Conservation (phyloP, 1,140 invertebrate genomes). For the Copidosoma floridanum region DNA sequence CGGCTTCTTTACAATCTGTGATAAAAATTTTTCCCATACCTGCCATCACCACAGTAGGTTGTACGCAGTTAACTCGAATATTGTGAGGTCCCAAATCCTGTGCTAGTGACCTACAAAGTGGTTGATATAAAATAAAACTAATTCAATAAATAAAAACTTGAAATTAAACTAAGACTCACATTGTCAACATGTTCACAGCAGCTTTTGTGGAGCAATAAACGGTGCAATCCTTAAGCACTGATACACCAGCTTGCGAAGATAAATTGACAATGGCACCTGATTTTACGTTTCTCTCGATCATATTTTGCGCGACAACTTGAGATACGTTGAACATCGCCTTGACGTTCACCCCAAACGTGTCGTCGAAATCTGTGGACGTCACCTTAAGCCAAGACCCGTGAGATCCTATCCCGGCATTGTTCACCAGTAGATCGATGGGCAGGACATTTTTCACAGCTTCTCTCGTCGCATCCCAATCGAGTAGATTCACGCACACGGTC, state of each 20-base stretch:
- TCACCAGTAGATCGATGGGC: constrained; percentile 75
- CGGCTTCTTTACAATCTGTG: constrained; percentile 74
- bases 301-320: constrained; percentile 71
- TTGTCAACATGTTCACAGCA: constrained; percentile 66
- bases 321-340: constrained; percentile 82
- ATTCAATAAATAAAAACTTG: neutral
- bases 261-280: constrained; percentile 85
- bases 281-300: constrained; percentile 68
- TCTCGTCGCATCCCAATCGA: constrained; percentile 73
- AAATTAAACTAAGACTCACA: constrained; percentile 31
- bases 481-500: constrained; percentile 69
- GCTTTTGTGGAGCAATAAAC: constrained; percentile 74
- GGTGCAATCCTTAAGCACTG: constrained; percentile 73
- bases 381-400: constrained; percentile 66
- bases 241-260: constrained; percentile 76
- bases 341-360: constrained; percentile 75
- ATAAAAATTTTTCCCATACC: constrained; percentile 84
- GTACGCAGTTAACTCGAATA: constrained; percentile 90
- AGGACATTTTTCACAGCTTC: constrained; percentile 57
- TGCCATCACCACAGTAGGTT: constrained; percentile 88
- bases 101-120: no score
- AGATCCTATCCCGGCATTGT: constrained; percentile 69
- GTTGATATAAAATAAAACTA: no score
- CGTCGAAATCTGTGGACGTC: constrained; percentile 68
- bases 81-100: constrained; percentile 80